These are phyloP conservation scores for Sebastes miniatus DNA, from an alignment of 2,797 vertebrate species.

Conservation along the genomic window DNA sequence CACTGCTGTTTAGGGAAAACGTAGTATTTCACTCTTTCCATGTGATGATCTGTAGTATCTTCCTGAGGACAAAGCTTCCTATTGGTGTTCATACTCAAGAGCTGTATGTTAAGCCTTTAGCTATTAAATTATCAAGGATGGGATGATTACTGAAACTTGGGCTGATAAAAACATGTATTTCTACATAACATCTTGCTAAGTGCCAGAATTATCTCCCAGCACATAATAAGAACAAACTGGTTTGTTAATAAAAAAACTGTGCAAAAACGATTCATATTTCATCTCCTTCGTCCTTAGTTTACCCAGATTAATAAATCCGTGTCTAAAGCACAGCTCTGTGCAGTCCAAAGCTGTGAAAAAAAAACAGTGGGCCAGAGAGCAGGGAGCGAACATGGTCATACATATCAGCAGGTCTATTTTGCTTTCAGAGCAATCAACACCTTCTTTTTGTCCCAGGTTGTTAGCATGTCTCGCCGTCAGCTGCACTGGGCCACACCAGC, in stretches of 20 bases:
- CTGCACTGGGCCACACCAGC: conserved; percentile 60
- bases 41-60: background rate
- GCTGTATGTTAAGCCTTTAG: no score
- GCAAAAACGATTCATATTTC: background rate
- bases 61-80: background rate
- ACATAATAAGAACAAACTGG: background rate
- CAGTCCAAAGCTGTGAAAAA: background rate
- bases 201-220: background rate
- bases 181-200: background rate
- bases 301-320: background rate
- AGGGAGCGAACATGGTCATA: conserved; percentile 32
- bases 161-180: background rate
- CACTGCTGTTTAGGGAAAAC: background rate
- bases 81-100: background rate
- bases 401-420: conserved; percentile 76
- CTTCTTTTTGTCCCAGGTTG: conserved; percentile 78
- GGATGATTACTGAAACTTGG: background rate
- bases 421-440: conserved; percentile 80
- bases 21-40: background rate
- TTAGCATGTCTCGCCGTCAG: conserved; percentile 79
- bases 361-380: background rate
- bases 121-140: no score
- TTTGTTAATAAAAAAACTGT: background rate
- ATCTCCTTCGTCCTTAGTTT: background rate
- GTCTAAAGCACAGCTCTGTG: background rate